Evolutionary conservation across 2,888 invertebrate species (phyloP).

Genomic region (Leucophora obtusa): DNA sequence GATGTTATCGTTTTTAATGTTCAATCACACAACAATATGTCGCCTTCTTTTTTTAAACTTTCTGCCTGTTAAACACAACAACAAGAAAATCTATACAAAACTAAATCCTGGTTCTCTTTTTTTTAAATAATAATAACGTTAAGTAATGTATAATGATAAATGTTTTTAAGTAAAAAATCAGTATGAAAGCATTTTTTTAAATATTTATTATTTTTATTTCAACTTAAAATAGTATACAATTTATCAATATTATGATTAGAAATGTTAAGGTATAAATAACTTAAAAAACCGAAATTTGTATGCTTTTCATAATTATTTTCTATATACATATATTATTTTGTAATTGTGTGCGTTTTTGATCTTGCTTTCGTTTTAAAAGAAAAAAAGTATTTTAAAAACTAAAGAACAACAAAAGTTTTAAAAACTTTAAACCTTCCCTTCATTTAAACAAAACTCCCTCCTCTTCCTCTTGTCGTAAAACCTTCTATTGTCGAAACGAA

Average conservation of each 20-base stretch:
- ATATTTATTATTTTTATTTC: slow-evolving; percentile 53
- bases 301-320: slow-evolving; percentile 41
- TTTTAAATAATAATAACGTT: slow-evolving; percentile 42
- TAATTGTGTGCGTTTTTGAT: slow-evolving; percentile 62
- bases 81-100: slow-evolving; percentile 38
- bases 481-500: slow-evolving; percentile 50
- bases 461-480: slow-evolving; percentile 57
- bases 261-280: slow-evolving; percentile 59
- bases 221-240: slow-evolving; percentile 57
- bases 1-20: slow-evolving; percentile 56
- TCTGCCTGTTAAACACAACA: slow-evolving; percentile 51
- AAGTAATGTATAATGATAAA: slow-evolving; percentile 57
- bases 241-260: slow-evolving; percentile 59
- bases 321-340: slow-evolving; percentile 45
- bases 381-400: slow-evolving; percentile 45
- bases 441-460: slow-evolving; percentile 50
- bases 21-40: slow-evolving; percentile 46
- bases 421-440: slow-evolving; percentile 53
- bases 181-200: slow-evolving; percentile 59
- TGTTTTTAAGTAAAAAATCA: slow-evolving; percentile 54
- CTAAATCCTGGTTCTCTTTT: slow-evolving; percentile 36
- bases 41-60: slow-evolving; percentile 39
- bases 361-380: slow-evolving; percentile 51
- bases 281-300: slow-evolving; percentile 23
- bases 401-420: slow-evolving; percentile 59